Evolutionary conservation across 2,888 invertebrate genomes (phyloP), one percentile per base, ranked within the genome.

Genomic region (Lepidonotus clava): DNA sequence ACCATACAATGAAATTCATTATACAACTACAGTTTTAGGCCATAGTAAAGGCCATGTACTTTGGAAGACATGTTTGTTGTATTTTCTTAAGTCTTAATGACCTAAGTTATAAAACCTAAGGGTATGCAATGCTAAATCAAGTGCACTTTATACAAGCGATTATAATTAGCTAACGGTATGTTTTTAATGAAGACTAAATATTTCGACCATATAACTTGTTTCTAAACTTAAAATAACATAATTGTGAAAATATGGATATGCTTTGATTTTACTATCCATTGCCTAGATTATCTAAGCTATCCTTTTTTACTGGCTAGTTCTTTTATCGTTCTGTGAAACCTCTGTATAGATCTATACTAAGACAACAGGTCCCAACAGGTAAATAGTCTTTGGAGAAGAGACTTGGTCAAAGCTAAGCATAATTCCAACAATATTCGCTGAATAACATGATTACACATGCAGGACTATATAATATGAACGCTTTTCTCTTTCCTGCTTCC

Each of bases 181-280:
- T n/a, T n/a, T n/a, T n/a, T n/a, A n/a, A n/a, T n/a, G n/a, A n/a
- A n/a, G n/a, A n/a, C n/a, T n/a, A n/a, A n/a, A n/a, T n/a, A n/a
- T n/a, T n/a, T n/a, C n/a, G n/a, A n/a, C n/a, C n/a, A n/a, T n/a
- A n/a, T n/a, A n/a, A n/a, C n/a, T n/a, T n/a, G n/a, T n/a, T n/a
- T n/a, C n/a, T n/a, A n/a, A n/a, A n/a, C n/a, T n/a, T n/a, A n/a
- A n/a, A n/a, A n/a, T n/a, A n/a, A n/a, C n/a, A n/a, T n/a, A n/a
- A n/a, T n/a, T n/a, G n/a, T n/a, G n/a, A n/a, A 71, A 71, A 71
- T 71, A 71, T 71, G 38, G 71, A 71, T 71, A 71, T 36, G 21
- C 18, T 0, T 71, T 14, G 34, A 38, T 14, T 36, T 0, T 71
- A 71, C 34, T 36, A 71, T 34, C 71, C 71, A 38, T 36, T 34